phyloP scores from a whole-genome alignment of 2,888 invertebrate species.

The Sepiola atlantica region DNA sequence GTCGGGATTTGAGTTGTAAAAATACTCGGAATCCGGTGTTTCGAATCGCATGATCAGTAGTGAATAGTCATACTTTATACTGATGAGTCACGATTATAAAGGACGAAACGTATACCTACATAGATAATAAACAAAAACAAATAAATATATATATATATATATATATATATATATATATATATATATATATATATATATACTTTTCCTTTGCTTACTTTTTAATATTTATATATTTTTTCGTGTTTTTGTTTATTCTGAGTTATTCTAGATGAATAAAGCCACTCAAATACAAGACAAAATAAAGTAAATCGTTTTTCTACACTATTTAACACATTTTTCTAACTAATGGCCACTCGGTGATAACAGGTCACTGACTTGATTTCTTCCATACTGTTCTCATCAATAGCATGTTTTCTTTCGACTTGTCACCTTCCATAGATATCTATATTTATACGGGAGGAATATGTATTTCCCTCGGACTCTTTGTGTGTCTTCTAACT shows the following conservation, averaged over 20 bases:
- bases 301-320: background rate
- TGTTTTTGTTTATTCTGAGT: background rate
- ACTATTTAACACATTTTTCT: background rate
- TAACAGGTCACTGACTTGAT: background rate
- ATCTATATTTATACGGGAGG: no score
- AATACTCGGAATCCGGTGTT: no score
- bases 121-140: no score
- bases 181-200: background rate
- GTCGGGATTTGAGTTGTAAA: no score
- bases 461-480: no score
- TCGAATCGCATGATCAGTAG: no score
- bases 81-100: no score
- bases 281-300: background rate
- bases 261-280: background rate
- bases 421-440: background rate
- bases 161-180: background rate
- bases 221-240: background rate
- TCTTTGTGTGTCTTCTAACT: no score
- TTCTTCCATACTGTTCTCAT: background rate
- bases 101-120: no score
- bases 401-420: background rate
- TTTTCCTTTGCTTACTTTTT: background rate
- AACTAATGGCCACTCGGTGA: background rate
- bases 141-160: no score
- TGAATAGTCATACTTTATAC: no score